Evolutionary conservation across 2,797 vertebrate species (phyloP).

Genomic region (Buceros bicornis): DNA sequence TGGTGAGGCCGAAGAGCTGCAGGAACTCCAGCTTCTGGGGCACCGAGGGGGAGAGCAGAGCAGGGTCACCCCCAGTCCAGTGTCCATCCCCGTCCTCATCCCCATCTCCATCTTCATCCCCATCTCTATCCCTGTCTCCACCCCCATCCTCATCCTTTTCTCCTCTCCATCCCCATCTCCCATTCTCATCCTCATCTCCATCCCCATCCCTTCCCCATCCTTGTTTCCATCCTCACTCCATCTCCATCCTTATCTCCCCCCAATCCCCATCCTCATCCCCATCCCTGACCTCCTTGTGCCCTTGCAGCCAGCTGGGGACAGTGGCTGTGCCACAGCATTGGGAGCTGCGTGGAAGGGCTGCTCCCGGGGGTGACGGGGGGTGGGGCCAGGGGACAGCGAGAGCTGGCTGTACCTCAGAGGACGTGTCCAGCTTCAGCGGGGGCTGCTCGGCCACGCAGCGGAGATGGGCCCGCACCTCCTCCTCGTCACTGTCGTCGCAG

Average conservation of each 20-base stretch:
- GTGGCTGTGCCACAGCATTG: too few relatives aligned
- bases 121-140: too few relatives aligned
- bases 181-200: neutral
- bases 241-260: neutral
- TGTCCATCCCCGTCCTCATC: neutral
- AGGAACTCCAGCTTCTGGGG: conserved; percentile 95
- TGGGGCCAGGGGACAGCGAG: neutral
- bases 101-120: too few relatives aligned
- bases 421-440: conserved; percentile 94
- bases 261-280: too few relatives aligned
- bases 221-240: too few relatives aligned
- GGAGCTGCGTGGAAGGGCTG: neutral
- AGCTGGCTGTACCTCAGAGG: conserved; percentile 86
- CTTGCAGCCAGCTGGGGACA: accelerated
- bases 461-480: conserved; percentile 95
- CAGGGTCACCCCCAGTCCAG: neutral
- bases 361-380: too few relatives aligned
- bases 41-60: conserved; percentile 4
- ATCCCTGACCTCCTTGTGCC: too few relatives aligned
- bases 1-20: conserved; percentile 91
- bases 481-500: conserved; percentile 96
- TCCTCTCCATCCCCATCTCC: neutral
- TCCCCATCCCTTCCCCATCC: too few relatives aligned
- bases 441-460: conserved; percentile 94
- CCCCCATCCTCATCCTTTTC: too few relatives aligned